phyloP scores from a whole-genome alignment of 92 coral and sea anemone species.

The Epizoanthus ramosus region DNA sequence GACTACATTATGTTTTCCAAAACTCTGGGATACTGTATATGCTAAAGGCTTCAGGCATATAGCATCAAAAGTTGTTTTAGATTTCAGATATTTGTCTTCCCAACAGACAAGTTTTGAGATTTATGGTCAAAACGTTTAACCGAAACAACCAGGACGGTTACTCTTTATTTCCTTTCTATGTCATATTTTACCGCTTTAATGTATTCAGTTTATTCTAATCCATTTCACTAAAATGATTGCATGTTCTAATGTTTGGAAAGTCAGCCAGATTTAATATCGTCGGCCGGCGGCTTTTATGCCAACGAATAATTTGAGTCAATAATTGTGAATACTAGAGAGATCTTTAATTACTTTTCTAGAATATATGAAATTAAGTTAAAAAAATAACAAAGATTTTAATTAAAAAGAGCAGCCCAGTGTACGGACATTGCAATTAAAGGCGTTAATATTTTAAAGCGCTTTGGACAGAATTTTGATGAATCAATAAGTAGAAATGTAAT shows the following conservation, averaged over 20 bases:
- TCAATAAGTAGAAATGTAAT: neutral
- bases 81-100: no score
- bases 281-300: neutral
- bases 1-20: no score
- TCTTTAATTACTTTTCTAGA: conserved; percentile 2
- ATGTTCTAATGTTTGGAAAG: neutral
- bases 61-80: no score
- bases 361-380: neutral
- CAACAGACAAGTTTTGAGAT: no score
- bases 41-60: no score
- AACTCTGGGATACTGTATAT: no score
- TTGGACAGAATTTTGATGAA: neutral
- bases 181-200: no score
- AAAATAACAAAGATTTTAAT: neutral
- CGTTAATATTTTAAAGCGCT: neutral
- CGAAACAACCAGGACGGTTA: no score
- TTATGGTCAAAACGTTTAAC: no score
- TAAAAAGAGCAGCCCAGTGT: neutral
- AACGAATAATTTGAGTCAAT: neutral
- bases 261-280: neutral
- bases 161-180: no score
- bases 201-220: neutral
- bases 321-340: conserved; percentile 1
- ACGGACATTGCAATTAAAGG: neutral
- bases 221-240: neutral